Conservation (phyloP, 2,888 invertebrate genomes). For the Matsumyia berberina region DNA sequence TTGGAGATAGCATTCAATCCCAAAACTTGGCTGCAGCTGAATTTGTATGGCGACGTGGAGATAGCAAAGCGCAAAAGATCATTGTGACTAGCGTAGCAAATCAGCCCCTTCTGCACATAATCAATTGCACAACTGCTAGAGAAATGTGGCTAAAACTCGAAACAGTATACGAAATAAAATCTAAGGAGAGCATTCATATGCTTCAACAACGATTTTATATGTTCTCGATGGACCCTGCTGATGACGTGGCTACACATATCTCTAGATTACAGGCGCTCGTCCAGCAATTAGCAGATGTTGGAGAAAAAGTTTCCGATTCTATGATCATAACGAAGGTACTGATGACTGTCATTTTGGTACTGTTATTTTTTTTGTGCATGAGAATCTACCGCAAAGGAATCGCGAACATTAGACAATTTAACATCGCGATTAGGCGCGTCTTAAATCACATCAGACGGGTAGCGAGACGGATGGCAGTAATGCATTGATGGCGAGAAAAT, state of each 20-base stretch:
- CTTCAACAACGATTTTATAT: conserved; percentile 78
- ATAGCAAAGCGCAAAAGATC: no score
- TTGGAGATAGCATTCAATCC: no score
- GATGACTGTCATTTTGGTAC: conserved; percentile 75
- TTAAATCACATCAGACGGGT: conserved; percentile 21
- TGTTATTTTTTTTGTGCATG: conserved; percentile 69
- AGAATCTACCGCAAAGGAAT: conserved; percentile 73
- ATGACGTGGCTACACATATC: conserved; percentile 63
- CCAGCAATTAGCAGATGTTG: conserved; percentile 58
- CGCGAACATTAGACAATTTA: conserved; percentile 77
- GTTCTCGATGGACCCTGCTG: conserved; percentile 60
- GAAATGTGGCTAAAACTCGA: conserved; percentile 55
- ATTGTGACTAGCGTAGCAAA: conserved; percentile 11
- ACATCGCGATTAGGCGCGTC: conserved; percentile 66
- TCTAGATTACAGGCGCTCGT: conserved; percentile 47
- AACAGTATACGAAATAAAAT: conserved; percentile 79
- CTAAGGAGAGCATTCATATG: conserved; percentile 79
- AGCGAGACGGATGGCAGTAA: conserved; percentile 26
- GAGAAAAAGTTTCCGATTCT: conserved; percentile 63
- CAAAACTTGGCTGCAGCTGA: no score
- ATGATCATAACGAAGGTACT: conserved; percentile 76
- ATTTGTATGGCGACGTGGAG: no score
- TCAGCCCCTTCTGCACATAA: conserved; percentile 53
- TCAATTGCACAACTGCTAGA: conserved; percentile 29
- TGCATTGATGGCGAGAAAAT: conserved; percentile 32